phyloP scores from a whole-genome alignment of 2,797 vertebrate genomes.

The Apodemus agrarius region DNA sequence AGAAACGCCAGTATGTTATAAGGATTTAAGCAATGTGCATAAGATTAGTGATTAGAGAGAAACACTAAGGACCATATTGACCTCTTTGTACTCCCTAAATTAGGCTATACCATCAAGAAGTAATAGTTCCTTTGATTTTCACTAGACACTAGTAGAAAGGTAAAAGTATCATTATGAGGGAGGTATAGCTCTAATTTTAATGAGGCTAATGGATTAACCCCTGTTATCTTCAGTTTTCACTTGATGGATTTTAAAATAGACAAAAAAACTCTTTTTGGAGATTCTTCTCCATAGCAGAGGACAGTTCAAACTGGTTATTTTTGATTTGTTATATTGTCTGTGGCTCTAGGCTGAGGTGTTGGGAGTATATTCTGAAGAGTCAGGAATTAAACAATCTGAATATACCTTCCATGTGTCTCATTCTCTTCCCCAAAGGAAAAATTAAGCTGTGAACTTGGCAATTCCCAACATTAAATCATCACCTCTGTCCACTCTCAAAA shows the following conservation, averaged over 20 bases:
- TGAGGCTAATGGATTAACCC: background rate
- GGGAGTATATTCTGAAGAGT: slow-evolving; percentile 12
- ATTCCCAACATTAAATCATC: background rate
- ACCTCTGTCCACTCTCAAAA: background rate
- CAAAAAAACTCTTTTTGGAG: slow-evolving; percentile 12
- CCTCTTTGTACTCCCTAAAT: background rate
- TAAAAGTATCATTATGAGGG: background rate
- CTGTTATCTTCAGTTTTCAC: background rate
- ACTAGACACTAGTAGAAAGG: slow-evolving; percentile 17
- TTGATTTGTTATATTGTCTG: background rate
- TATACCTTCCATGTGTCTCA: slow-evolving; percentile 17
- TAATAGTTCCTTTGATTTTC: slow-evolving; percentile 33
- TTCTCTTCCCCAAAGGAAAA: slow-evolving; percentile 55
- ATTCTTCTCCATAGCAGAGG: background rate
- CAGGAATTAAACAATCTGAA: slow-evolving; percentile 55
- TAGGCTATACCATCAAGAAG: slow-evolving; percentile 1
- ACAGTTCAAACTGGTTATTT: background rate
- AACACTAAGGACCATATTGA: background rate
- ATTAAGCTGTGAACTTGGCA: slow-evolving; percentile 17
- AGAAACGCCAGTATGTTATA: background rate
- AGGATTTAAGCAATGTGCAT: background rate
- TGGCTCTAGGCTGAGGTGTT: background rate
- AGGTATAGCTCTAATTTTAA: background rate
- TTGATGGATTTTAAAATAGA: background rate
- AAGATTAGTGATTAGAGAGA: background rate